A percentile compares a stretch with the other conserved stretches of the same genome.
Evolutionary conservation across 2,113 vertebrate genomes (phyloP).

Genomic region (Chauna torquata): DNA sequence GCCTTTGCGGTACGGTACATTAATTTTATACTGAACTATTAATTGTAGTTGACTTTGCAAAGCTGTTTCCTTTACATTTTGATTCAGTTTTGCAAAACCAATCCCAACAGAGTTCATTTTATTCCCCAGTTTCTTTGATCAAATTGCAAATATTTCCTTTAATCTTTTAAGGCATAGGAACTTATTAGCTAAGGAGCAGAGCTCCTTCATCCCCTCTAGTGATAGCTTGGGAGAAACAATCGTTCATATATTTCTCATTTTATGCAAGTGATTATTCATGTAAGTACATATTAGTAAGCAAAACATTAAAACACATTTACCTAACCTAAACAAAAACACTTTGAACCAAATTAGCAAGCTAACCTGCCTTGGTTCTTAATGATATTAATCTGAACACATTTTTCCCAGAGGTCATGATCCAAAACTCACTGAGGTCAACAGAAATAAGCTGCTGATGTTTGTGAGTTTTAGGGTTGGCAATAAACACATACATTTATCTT

Average conservation of each 20-base stretch:
- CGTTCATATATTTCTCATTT: not conserved
- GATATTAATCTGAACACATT: constrained; percentile 5
- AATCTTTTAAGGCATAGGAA: constrained; percentile 47
- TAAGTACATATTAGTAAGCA: not conserved
- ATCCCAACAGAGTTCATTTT: not conserved
- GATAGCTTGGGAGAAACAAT: not conserved
- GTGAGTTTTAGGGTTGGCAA: not conserved
- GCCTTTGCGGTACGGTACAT: not conserved
- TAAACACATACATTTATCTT: not conserved
- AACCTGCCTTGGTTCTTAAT: not conserved
- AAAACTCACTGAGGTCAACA: constrained; percentile 6
- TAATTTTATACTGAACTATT: constrained; percentile 43
- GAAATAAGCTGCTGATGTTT: not conserved
- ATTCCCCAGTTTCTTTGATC: constrained; percentile 57
- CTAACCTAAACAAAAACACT: constrained; percentile 47
- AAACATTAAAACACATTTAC: not conserved
- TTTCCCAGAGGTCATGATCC: not conserved
- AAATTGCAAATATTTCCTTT: constrained; percentile 57
- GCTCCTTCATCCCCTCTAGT: not conserved
- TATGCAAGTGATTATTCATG: constrained; percentile 9
- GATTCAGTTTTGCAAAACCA: constrained; percentile 4
- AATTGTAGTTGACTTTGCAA: constrained; percentile 63
- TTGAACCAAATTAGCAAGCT: constrained; percentile 31
- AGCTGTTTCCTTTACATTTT: constrained; percentile 44
- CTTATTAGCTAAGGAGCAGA: constrained; percentile 14